Percentiles rank a stretch among this genome's conserved stretches.
Conservation (phyloP, 1,140 invertebrate species). For the Augochlora pura region DNA sequence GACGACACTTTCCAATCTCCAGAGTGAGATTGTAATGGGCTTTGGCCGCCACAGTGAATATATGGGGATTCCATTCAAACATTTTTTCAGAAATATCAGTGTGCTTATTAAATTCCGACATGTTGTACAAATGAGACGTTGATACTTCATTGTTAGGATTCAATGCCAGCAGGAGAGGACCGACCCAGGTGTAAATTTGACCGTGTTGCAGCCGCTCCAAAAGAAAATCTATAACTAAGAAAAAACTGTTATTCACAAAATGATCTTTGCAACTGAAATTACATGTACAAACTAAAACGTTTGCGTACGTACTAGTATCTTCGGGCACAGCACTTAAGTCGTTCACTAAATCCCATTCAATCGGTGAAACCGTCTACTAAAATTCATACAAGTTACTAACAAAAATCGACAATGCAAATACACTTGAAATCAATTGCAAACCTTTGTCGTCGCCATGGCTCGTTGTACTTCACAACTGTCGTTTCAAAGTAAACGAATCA, state of each 20-base stretch:
- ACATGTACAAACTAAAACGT: background rate
- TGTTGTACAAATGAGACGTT: slow-evolving; percentile 33
- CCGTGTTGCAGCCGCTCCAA: slow-evolving; percentile 62
- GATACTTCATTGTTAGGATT: slow-evolving; percentile 64
- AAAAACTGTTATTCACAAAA: slow-evolving; percentile 10
- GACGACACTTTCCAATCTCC: slow-evolving; percentile 20
- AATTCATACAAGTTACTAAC: background rate
- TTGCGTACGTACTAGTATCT: slow-evolving; percentile 54
- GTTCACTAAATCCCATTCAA: slow-evolving; percentile 64
- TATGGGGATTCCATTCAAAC: slow-evolving; percentile 32
- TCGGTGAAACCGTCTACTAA: slow-evolving; percentile 46
- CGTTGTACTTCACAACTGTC: background rate
- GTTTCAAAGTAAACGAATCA: background rate
- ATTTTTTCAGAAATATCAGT: background rate
- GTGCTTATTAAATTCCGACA: slow-evolving; percentile 16
- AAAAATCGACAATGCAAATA: background rate
- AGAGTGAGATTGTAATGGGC: slow-evolving; percentile 40
- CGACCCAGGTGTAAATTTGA: slow-evolving; percentile 75
- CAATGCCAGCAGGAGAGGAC: slow-evolving; percentile 68
- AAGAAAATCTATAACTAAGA: slow-evolving; percentile 68
- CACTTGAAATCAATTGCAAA: slow-evolving; percentile 6
- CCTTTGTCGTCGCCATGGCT: slow-evolving; percentile 39
- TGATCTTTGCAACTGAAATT: background rate
- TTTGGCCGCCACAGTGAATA: slow-evolving; percentile 46
- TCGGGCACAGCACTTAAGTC: slow-evolving; percentile 63